Percentiles rank a stretch among this genome's conserved stretches.
These are phyloP conservation scores for Pangasius mekongensis DNA, from an alignment of 2,797 vertebrate species.

Conservation along the genomic window DNA sequence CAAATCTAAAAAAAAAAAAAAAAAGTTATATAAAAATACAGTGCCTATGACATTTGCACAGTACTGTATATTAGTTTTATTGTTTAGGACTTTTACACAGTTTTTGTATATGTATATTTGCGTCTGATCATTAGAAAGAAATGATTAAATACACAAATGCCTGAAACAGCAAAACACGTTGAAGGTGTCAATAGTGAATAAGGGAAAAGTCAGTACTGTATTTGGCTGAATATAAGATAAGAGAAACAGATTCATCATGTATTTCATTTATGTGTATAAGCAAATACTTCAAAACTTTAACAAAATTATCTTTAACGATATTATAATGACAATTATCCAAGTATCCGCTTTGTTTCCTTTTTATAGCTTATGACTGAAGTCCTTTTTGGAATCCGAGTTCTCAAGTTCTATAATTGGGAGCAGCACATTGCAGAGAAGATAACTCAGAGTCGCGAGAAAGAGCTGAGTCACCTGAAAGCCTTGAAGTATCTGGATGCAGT, in stretches of 20 bases:
- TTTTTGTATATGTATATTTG: background rate
- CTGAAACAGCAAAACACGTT: background rate
- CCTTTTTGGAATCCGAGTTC: constrained; percentile 89
- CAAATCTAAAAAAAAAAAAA: too few species aligned
- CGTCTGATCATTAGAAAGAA: background rate
- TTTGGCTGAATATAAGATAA: background rate
- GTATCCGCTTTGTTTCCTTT: background rate
- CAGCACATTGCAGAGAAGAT: constrained; percentile 80
- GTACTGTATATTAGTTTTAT: too few species aligned
- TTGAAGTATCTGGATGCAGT: constrained; percentile 91
- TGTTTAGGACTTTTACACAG: too few species aligned
- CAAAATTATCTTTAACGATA: background rate
- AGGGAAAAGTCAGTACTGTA: background rate
- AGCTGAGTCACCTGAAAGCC: constrained; percentile 81
- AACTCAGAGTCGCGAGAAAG: constrained; percentile 73
- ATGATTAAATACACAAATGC: background rate
- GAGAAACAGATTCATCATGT: background rate
- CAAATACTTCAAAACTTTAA: background rate
- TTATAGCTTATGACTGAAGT: constrained; percentile 90
- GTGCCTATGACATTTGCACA: too few species aligned
- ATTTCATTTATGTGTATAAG: background rate
- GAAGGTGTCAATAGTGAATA: background rate
- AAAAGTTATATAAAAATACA: background rate
- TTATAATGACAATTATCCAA: background rate
- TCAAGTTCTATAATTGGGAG: constrained; percentile 96